A percentile compares a stretch with the other conserved stretches of the same genome.
Evolutionary conservation across 2,888 invertebrate genomes (phyloP).

Genomic region (Drosophila mimica): DNA sequence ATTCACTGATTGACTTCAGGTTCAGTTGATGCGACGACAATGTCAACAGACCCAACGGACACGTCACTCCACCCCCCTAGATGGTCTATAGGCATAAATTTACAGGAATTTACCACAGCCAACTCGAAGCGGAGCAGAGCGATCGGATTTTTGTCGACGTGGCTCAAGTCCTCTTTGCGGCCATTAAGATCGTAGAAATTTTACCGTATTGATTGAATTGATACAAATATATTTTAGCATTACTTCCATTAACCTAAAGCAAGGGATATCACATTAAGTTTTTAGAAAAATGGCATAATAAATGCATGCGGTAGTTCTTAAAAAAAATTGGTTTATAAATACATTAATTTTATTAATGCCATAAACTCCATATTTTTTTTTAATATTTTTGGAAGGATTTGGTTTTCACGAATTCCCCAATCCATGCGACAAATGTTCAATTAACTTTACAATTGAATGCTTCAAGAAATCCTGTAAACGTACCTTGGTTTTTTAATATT

Average conservation of each 20-base stretch:
- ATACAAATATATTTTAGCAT: not conserved
- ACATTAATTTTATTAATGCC: not conserved
- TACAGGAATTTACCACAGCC: constrained; percentile 11
- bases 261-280: not conserved
- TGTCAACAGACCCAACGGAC: constrained; percentile 56
- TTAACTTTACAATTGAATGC: not conserved
- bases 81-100: constrained; percentile 35
- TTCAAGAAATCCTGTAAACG: not conserved
- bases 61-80: constrained; percentile 17
- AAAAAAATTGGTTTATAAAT: not conserved
- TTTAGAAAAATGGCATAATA: too few species aligned
- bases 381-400: not conserved
- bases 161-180: constrained; percentile 1
- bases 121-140: constrained; percentile 5
- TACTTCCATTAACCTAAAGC: not conserved
- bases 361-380: not conserved
- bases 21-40: constrained; percentile 78
- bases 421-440: not conserved
- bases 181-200: not conserved
- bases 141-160: constrained; percentile 26
- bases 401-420: not conserved
- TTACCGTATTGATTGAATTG: not conserved
- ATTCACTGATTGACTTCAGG: constrained; percentile 82
- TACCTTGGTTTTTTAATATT: not conserved
- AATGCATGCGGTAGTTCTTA: not conserved